These are phyloP conservation scores for Macropis europaea DNA, from an alignment of 2,888 invertebrate genomes.

Conservation along the genomic window DNA sequence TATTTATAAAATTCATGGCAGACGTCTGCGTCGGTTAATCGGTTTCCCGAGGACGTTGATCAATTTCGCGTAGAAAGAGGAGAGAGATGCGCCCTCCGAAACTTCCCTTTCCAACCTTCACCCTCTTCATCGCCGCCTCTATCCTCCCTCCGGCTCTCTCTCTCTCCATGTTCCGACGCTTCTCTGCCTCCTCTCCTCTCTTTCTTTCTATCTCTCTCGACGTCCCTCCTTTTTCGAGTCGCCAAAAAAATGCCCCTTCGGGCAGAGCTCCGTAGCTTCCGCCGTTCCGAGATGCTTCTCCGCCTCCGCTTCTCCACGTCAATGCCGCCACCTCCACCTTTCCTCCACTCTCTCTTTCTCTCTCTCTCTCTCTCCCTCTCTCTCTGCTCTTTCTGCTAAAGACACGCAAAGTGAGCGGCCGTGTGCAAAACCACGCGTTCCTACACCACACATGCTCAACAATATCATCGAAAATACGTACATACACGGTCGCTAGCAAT, in stretches of 20 bases:
- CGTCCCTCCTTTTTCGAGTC: constrained; percentile 49
- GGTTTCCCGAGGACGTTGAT: constrained; percentile 68
- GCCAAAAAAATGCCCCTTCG: constrained; percentile 60
- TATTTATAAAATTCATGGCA: constrained; percentile 65
- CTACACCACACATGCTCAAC: too few relatives aligned
- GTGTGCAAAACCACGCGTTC: constrained; percentile 26
- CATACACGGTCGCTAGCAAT: too few relatives aligned
- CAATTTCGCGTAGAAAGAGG: constrained; percentile 62
- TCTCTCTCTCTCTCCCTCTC: neutral
- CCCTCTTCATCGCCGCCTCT: constrained; percentile 57
- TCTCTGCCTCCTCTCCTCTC: constrained; percentile 26
- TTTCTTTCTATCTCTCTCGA: constrained; percentile 9
- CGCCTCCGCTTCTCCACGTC: constrained; percentile 34
- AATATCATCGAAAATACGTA: too few relatives aligned
- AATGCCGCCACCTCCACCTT: constrained; percentile 38
- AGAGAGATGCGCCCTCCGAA: constrained; percentile 45
- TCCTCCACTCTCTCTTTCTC: neutral
- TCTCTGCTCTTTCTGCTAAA: constrained; percentile 31
- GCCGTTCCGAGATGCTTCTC: too few relatives aligned
- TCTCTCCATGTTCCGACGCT: constrained; percentile 6
- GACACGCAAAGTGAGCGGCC: constrained; percentile 29
- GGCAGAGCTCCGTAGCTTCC: constrained; percentile 62
- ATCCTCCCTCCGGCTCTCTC: neutral
- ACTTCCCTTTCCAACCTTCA: constrained; percentile 42
- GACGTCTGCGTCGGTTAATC: constrained; percentile 63